Base-by-base conservation (phyloP, 2,797 vertebrate species). In the Miichthys miiuy region DNA sequence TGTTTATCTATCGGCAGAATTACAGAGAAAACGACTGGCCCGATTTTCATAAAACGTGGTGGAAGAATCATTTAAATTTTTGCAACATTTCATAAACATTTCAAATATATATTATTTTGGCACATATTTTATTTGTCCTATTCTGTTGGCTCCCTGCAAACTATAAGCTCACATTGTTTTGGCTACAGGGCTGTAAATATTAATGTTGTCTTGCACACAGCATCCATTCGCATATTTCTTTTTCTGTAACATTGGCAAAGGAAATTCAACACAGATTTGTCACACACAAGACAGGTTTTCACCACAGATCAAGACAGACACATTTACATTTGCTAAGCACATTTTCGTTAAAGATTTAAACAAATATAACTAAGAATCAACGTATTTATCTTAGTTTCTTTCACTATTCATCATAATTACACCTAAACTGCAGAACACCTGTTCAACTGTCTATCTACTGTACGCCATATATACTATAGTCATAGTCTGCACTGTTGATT, bases 391-490 rank as follows among this genome's bases (percentile, higher is more conserved):
- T 56, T 25, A 50, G 25, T 25, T 42, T 38, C 10, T n/a, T 57
- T 55, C 46, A 23, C 14, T 21, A 11, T 21, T 61, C 25, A 47
- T 56, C 13, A 34, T 42, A 14, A 48, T 77, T 62, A 52, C 50
- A 56, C 51, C 42, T n/a, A 69, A 75, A 23, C 17, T 66, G 54
- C 60, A 30, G 41, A 23, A 56, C 44, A 66, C 18, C 30, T 51
- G 46, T 58, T 25, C 17, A 41, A 10, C 41, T 34, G 11, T 3
- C 1, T 44, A 14, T 44, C 42, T 34, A 34, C 56, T 52, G 16
- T 17, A 30, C 25, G 18, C 9, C 38, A 61, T 42, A 21, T 9
- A 27, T 9, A 20, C 20, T 30, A 46, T 38, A 48, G 9, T 44
- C 34, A 72, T 27, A 34, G 1, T 34, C 34, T 34, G 30, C 30